These are phyloP conservation scores for Lepas anatifera DNA, from an alignment of 2,888 invertebrate genomes.

Conservation along the genomic window DNA sequence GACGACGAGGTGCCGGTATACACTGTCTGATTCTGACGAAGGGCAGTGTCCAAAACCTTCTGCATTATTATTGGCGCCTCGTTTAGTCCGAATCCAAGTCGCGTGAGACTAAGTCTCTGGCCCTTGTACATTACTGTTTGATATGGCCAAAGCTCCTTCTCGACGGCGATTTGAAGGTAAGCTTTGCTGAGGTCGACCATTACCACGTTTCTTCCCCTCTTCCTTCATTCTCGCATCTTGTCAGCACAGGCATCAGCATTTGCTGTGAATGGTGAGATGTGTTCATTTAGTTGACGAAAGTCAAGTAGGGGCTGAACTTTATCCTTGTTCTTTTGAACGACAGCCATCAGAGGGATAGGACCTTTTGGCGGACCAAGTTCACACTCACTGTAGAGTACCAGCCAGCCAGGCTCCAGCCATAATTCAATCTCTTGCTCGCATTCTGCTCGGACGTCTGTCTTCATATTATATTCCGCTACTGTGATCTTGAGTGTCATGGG, in stretches of 20 bases:
- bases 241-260: slow-evolving; percentile 12
- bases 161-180: slow-evolving; percentile 13
- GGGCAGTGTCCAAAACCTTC: neutral
- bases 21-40: neutral
- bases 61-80: neutral
- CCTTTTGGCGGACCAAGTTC: slow-evolving; percentile 1
- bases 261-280: slow-evolving; percentile 7
- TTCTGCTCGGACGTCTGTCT: neutral
- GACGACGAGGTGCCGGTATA: neutral
- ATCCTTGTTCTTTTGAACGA: slow-evolving; percentile 12
- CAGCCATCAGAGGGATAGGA: slow-evolving; percentile 14
- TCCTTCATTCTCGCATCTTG: slow-evolving; percentile 8
- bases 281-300: slow-evolving; percentile 8
- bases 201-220: neutral
- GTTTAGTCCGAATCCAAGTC: neutral
- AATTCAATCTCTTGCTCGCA: slow-evolving; percentile 1
- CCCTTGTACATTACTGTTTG: slow-evolving; percentile 11
- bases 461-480: neutral
- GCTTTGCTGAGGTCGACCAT: slow-evolving; percentile 11
- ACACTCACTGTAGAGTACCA: slow-evolving; percentile 1
- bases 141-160: slow-evolving; percentile 1
- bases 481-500: neutral
- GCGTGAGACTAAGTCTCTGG: neutral
- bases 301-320: slow-evolving; percentile 12
- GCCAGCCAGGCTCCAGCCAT: slow-evolving; percentile 13